Percentiles rank a stretch among this genome's conserved stretches.
phyloP scores from a whole-genome alignment of 2,888 invertebrate species.

The Sinelater perroti region DNA sequence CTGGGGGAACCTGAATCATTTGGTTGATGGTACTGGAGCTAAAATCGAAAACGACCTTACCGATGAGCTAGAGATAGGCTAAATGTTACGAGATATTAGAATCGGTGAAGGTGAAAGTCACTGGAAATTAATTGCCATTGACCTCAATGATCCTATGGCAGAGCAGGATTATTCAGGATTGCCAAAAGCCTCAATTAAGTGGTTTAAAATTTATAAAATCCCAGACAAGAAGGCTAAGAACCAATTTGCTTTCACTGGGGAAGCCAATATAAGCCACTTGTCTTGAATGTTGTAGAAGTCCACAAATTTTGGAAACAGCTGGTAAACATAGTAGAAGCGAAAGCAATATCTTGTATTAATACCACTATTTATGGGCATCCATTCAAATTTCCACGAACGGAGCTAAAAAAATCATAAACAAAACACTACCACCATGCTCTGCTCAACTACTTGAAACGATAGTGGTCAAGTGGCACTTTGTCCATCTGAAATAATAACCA shows the following conservation, averaged over 20 bases:
- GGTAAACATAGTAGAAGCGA: constrained; percentile 68
- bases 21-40: no score
- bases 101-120: constrained; percentile 99
- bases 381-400: constrained; percentile 68
- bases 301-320: constrained; percentile 78
- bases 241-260: constrained; percentile 96
- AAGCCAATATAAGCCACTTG: constrained; percentile 88
- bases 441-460: constrained; percentile 65
- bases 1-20: no score
- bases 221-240: constrained; percentile 98
- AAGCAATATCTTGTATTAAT: constrained; percentile 75
- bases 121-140: constrained; percentile 97
- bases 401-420: constrained; percentile 71
- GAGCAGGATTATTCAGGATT: constrained; percentile 90
- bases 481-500: constrained; percentile 73
- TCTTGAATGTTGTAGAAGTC: constrained; percentile 79
- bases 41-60: no score
- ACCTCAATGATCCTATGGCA: constrained; percentile 91
- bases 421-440: constrained; percentile 63
- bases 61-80: no score
- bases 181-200: constrained; percentile 94
- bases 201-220: constrained; percentile 99
- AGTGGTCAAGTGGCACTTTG: constrained; percentile 81
- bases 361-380: constrained; percentile 72
- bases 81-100: no score